Base-by-base conservation (phyloP, 53 echinoderm and acorn worm species). In the Actinopyga echinites region DNA sequence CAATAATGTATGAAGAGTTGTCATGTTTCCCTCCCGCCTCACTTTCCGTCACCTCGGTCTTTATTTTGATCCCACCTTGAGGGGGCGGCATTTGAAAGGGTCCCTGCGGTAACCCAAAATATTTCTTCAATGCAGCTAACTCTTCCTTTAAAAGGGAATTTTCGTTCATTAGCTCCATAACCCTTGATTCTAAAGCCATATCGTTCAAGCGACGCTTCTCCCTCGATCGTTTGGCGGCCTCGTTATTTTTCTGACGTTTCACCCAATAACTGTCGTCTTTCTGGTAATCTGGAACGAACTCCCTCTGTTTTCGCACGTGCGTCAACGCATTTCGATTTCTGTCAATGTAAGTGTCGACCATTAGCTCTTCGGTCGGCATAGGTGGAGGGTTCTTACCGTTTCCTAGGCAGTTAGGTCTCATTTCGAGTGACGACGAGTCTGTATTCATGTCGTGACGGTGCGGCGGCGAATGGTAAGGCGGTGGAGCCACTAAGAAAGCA, bases 211-310 rank as follows among this genome's bases (percentile, higher is more conserved):
- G 89, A 22, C 94, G 86, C 69, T 95, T 94, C 81, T 95, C 94
- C 25, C 99, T 63, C 0, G 99, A 99, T 63, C 94, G 87, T 56
- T 92, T 92, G 65, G 99, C 99, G 15, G 99, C 92, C 56, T 90
- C 79, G 80, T 99, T 99, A 68, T 99, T 99, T 74, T 91, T 92
- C 25, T 87, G 84, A 6, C 99, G 85, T 65, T 94, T 95, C 33
- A 85, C 75, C 99, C 99, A 99, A 74, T 99, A 99, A 30, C 17
- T 86, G 56, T 40, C 21, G 75, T 99, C 92, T 56, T 99, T 99
- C 25, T 75, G 74, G 7, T 82, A 71, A 1, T 99, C 92, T 20
- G 91, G 89, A 40, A 91, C 94, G 67, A 99, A 94, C 19, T 87
- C 91, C 15, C 99, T 82, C 79, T 88, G 81, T 38, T 45, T 80